Conservation (phyloP, 2,888 invertebrate genomes). For the Harpagoxenus sublaevis region DNA sequence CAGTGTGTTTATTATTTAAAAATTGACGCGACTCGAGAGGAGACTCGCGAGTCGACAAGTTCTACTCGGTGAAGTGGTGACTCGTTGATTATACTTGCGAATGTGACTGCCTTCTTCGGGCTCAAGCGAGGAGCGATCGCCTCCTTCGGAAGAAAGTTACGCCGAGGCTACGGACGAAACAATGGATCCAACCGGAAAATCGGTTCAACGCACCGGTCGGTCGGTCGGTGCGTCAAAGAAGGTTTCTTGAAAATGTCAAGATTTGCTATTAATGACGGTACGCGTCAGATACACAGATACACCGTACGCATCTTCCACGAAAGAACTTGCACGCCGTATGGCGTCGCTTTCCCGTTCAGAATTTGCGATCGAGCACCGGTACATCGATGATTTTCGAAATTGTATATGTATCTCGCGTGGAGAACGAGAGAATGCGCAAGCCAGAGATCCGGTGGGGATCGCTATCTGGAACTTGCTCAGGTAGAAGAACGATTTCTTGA, state of each 20-base stretch:
- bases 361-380: not conserved
- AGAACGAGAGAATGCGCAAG: constrained; percentile 48
- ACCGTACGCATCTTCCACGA: not conserved
- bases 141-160: constrained; percentile 57
- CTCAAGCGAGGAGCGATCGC: not conserved
- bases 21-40: constrained; percentile 20
- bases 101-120: not conserved
- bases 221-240: constrained; percentile 59
- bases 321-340: constrained; percentile 49
- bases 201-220: constrained; percentile 43
- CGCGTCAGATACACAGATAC: constrained; percentile 57
- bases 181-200: constrained; percentile 66
- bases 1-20: constrained; percentile 31
- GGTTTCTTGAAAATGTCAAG: constrained; percentile 69
- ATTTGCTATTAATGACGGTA: constrained; percentile 67
- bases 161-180: constrained; percentile 32
- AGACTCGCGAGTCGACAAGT: constrained; percentile 27
- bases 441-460: constrained; percentile 72
- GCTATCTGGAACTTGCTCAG: constrained; percentile 67
- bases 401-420: not conserved
- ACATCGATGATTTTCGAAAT: not conserved
- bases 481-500: constrained; percentile 70
- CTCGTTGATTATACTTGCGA: constrained; percentile 24
- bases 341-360: not conserved
- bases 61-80: not conserved